Conservation (phyloP, 1,140 invertebrate genomes). For the Anastrepha obliqua region DNA sequence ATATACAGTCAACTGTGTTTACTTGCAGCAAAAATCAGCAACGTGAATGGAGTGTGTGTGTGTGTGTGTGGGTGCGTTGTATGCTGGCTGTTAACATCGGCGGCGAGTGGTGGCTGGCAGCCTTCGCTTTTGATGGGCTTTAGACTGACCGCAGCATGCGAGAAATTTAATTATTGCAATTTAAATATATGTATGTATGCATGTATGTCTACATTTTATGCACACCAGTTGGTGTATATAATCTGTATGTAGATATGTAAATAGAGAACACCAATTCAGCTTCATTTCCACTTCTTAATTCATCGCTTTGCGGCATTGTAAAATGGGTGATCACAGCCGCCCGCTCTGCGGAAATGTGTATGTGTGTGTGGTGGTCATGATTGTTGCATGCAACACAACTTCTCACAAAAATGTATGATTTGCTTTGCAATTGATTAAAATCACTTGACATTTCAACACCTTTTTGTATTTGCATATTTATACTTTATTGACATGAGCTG, state of each 20-base stretch:
- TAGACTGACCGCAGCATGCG: conserved; percentile 20
- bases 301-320: background rate
- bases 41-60: background rate
- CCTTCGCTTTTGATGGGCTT: conserved; percentile 8
- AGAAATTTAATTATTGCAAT: conserved; percentile 34
- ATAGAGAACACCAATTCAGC: too few species aligned
- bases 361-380: background rate
- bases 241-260: too few species aligned
- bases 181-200: background rate
- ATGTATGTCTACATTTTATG: background rate
- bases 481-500: too few species aligned
- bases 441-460: conserved; percentile 58
- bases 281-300: background rate
- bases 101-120: background rate
- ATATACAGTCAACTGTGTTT: background rate
- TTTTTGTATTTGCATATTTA: conserved; percentile 3
- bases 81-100: background rate
- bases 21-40: background rate
- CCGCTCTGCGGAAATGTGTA: background rate
- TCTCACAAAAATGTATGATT: conserved; percentile 9
- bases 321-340: background rate
- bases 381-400: background rate
- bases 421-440: conserved; percentile 56
- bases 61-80: background rate
- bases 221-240: background rate